These are phyloP conservation scores for Ceratothoa steindachneri DNA, from an alignment of 2,888 invertebrate species.

Conservation along the genomic window DNA sequence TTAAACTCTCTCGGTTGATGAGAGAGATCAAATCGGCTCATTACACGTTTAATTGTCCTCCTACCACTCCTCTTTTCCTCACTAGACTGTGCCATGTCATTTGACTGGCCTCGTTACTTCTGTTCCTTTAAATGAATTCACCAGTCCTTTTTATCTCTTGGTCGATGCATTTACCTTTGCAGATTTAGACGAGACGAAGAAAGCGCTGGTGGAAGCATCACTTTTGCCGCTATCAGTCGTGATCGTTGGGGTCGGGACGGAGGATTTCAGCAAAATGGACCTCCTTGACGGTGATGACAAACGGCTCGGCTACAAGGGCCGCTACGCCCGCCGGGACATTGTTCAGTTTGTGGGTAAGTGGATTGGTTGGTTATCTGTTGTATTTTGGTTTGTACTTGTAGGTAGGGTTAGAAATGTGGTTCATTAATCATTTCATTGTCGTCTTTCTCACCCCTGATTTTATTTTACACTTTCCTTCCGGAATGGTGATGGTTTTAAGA, in stretches of 20 bases:
- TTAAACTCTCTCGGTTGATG: too few relatives aligned
- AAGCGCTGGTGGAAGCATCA: conserved; percentile 34
- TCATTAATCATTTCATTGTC: too few relatives aligned
- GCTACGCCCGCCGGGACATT: conserved; percentile 59
- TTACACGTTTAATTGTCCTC: too few relatives aligned
- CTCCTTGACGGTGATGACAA: conserved; percentile 42
- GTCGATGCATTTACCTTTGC: background rate
- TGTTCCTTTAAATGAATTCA: too few relatives aligned
- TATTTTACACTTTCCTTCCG: too few relatives aligned
- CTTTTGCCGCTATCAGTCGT: conserved; percentile 38
- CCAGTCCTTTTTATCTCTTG: too few relatives aligned
- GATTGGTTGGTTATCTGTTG: background rate
- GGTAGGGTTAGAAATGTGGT: background rate
- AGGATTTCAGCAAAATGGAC: conserved; percentile 57
- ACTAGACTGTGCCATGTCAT: too few relatives aligned
- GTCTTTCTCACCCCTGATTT: too few relatives aligned
- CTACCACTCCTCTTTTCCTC: too few relatives aligned
- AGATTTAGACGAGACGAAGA: conserved; percentile 27
- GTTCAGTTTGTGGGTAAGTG: conserved; percentile 56
- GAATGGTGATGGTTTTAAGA: too few relatives aligned
- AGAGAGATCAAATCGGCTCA: too few relatives aligned
- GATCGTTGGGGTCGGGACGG: conserved; percentile 55
- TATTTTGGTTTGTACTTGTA: background rate
- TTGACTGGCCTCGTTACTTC: too few relatives aligned
- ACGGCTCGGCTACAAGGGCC: conserved; percentile 51